Conservation (phyloP, 2,888 invertebrate genomes). For the Lydus trimaculatus region DNA sequence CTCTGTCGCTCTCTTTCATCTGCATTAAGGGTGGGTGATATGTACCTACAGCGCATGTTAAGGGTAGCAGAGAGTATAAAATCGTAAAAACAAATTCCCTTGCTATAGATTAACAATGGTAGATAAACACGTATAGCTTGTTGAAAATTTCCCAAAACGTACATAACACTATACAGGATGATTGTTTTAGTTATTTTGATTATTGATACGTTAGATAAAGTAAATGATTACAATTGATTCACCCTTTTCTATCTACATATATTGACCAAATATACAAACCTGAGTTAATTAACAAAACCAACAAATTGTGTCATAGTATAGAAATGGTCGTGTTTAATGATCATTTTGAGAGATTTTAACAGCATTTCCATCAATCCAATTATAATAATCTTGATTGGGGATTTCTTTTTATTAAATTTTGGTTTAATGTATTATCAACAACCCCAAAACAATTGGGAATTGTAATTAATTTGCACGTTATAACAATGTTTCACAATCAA, state of each 20-base stretch:
- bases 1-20: too few relatives aligned
- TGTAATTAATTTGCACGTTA: neutral
- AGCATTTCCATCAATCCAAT: neutral
- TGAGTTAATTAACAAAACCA: slow-evolving; percentile 28
- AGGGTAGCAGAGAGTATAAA: neutral
- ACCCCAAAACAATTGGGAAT: neutral
- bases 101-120: slow-evolving; percentile 6
- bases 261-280: neutral
- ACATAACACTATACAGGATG: neutral
- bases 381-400: neutral
- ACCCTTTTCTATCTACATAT: neutral
- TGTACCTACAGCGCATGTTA: neutral
- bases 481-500: neutral
- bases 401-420: neutral
- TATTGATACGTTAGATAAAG: neutral
- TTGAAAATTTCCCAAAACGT: neutral
- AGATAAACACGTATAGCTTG: slow-evolving; percentile 22
- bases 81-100: slow-evolving; percentile 10
- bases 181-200: too few relatives aligned
- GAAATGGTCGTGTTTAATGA: slow-evolving; percentile 18
- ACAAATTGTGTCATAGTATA: slow-evolving; percentile 22
- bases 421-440: neutral
- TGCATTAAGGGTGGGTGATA: neutral
- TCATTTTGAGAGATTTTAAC: slow-evolving; percentile 11
- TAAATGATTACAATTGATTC: neutral